Percentiles rank a stretch among this genome's conserved stretches.
Evolutionary conservation across 2,797 vertebrate genomes (phyloP).

Genomic region (Chanos chanos): DNA sequence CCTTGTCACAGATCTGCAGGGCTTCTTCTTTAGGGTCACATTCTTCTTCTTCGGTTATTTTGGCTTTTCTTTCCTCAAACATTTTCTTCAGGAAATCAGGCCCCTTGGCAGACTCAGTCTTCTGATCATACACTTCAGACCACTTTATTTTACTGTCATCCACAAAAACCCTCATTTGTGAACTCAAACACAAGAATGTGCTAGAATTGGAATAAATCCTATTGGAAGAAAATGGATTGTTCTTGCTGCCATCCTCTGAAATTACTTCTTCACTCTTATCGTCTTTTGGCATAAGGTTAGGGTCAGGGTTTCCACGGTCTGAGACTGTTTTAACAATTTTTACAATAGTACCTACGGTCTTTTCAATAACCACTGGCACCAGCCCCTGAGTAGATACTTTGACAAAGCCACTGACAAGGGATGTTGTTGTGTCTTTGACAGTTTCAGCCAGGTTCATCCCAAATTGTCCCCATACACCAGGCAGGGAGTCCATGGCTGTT

Average conservation of each 20-base stretch:
- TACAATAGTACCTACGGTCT: neutral
- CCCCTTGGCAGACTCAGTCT: neutral
- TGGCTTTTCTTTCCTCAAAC: neutral
- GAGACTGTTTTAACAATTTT: neutral
- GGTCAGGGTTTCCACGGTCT: no score
- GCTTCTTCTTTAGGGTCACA: neutral
- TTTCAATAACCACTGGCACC: no score
- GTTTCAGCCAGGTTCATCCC: neutral
- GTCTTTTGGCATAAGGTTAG: no score
- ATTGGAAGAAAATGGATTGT: neutral
- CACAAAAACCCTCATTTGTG: neutral
- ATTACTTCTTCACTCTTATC: no score
- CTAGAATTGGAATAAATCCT: neutral
- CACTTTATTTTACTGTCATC: constrained; percentile 7
- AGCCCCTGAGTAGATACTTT: no score
- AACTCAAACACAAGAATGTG: neutral
- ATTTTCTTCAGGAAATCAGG: neutral
- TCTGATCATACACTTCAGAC: constrained; percentile 16
- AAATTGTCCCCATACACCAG: constrained; percentile 9
- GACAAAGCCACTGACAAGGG: neutral
- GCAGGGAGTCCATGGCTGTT: neutral
- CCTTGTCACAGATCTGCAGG: neutral
- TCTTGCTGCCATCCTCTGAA: neutral
- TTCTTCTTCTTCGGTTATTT: neutral
- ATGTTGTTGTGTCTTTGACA: neutral